A percentile compares a stretch with the other conserved stretches of the same genome.
Conservation (phyloP, 2,888 invertebrate genomes). For the Agrotis exclamationis region DNA sequence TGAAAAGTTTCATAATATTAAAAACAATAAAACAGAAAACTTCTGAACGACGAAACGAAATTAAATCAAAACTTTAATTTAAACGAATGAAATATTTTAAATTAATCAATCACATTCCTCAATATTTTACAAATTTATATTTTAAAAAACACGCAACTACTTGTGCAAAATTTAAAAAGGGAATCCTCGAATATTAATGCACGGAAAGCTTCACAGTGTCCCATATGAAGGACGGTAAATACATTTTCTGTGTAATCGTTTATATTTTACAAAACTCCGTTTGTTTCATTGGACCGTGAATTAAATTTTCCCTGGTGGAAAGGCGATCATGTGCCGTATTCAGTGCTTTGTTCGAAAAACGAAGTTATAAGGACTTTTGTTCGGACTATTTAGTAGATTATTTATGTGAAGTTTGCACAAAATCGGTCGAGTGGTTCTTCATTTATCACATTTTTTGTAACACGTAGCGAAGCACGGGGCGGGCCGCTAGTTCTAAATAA, state of each 20-base stretch:
- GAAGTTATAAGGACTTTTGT: conserved; percentile 24
- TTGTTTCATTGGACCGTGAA: conserved; percentile 31
- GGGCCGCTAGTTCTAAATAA: too few species aligned
- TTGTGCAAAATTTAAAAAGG: not conserved
- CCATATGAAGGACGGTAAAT: conserved; percentile 13
- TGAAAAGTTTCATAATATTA: not conserved
- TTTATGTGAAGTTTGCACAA: too few species aligned
- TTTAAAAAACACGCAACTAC: too few species aligned
- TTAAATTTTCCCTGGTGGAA: conserved; percentile 36
- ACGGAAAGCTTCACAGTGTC: not conserved
- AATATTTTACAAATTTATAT: too few species aligned
- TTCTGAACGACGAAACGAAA: too few species aligned
- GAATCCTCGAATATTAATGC: not conserved
- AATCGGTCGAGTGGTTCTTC: too few species aligned
- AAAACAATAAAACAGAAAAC: not conserved
- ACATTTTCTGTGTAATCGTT: conserved; percentile 32
- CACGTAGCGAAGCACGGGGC: too few species aligned
- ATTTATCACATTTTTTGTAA: too few species aligned
- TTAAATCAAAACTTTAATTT: too few species aligned
- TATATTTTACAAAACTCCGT: conserved; percentile 34
- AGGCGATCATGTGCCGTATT: conserved; percentile 19
- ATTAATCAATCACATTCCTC: conserved; percentile 9
- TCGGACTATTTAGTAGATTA: too few species aligned
- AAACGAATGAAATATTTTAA: not conserved
- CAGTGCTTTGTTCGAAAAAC: conserved; percentile 28